Conservation (phyloP, 2,113 vertebrate species). For the Mus spicilegus region DNA sequence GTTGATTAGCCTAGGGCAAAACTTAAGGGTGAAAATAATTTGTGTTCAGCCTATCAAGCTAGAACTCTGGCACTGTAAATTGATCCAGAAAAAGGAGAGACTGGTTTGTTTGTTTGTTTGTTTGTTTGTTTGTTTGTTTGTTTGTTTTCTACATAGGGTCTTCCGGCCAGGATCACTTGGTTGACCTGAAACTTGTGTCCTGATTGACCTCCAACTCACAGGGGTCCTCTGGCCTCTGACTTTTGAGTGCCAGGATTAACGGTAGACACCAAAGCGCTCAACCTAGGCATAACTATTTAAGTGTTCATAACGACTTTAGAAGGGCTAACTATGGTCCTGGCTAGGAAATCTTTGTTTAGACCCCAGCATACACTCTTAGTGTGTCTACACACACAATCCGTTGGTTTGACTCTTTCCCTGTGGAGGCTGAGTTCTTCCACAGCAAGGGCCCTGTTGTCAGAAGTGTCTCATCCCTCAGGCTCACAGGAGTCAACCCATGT, state of each 20-base stretch:
- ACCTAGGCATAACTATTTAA: background rate
- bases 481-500: background rate
- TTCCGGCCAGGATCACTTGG: background rate
- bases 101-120: background rate
- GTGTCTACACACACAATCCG: background rate
- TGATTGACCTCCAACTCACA: background rate
- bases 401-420: background rate
- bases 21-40: background rate
- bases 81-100: background rate
- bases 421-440: background rate
- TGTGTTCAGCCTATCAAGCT: background rate
- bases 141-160: background rate
- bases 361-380: background rate
- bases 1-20: background rate
- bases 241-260: background rate
- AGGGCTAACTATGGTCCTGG: background rate
- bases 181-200: background rate
- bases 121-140: background rate
- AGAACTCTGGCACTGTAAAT: background rate
- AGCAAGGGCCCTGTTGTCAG: background rate
- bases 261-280: background rate
- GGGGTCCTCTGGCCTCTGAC: background rate
- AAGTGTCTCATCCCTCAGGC: background rate
- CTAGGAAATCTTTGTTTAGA: background rate
- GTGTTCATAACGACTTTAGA: background rate